Conservation (phyloP, 2,797 vertebrate species). For the Steatocranus sp. region DNA sequence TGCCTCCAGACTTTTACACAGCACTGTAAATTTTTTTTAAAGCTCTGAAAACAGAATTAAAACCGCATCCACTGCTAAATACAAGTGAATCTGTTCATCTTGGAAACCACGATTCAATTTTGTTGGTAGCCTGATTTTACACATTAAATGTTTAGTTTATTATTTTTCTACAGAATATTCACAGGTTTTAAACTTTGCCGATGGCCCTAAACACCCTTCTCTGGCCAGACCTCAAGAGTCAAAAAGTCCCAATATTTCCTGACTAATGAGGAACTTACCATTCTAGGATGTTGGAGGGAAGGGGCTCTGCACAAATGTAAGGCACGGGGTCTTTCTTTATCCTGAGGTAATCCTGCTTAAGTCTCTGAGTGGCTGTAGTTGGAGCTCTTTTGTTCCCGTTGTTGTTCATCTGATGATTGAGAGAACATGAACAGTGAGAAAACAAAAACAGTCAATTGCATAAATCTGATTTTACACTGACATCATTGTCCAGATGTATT, state of each 20-base stretch:
- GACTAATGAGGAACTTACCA: constrained; percentile 75
- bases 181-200: background rate
- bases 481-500: background rate
- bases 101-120: background rate
- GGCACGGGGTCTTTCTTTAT: constrained; percentile 99
- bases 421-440: background rate
- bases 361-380: constrained; percentile 93
- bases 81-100: background rate
- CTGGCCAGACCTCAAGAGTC: background rate
- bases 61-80: background rate
- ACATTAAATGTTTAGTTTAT: background rate
- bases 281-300: constrained; percentile 96
- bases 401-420: constrained; percentile 86
- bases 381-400: constrained; percentile 93
- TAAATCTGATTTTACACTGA: background rate
- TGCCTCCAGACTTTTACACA: background rate
- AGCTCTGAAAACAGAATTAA: background rate
- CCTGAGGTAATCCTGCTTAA: constrained; percentile 97
- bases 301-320: constrained; percentile 97
- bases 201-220: background rate
- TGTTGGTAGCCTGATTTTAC: background rate
- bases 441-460: background rate
- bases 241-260: background rate
- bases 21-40: background rate
- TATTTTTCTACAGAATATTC: background rate